phyloP scores from a whole-genome alignment of 2,113 vertebrate genomes.

The Picathartes gymnocephalus region DNA sequence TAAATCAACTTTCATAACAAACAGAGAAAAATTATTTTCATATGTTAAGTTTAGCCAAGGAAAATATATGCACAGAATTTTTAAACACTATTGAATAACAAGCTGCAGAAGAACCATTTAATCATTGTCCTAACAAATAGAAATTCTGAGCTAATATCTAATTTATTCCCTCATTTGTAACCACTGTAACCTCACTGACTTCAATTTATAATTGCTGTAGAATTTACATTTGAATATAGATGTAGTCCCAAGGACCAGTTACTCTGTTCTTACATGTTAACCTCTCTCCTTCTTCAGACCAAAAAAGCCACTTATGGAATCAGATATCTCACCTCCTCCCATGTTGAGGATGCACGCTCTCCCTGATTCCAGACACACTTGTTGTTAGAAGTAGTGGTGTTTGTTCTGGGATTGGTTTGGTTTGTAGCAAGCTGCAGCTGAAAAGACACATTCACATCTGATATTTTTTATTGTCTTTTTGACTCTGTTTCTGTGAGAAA shows the following conservation, averaged over 20 bases:
- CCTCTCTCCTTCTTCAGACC: background rate
- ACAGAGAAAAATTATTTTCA: background rate
- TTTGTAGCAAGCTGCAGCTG: background rate
- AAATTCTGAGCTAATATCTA: background rate
- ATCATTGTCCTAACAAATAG: background rate
- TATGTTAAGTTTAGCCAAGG: background rate
- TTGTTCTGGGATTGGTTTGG: background rate
- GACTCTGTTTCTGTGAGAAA: background rate
- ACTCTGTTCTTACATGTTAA: background rate
- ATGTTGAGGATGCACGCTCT: background rate
- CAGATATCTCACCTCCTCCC: background rate
- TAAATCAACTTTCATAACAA: conserved; percentile 9
- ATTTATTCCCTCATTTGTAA: background rate
- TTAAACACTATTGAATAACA: background rate
- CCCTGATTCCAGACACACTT: background rate
- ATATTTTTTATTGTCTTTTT: background rate
- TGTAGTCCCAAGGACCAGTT: background rate
- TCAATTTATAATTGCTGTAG: background rate
- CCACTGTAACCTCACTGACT: background rate
- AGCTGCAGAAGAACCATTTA: background rate
- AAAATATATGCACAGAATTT: background rate
- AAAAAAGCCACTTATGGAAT: background rate
- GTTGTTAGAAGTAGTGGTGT: background rate
- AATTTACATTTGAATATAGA: background rate
- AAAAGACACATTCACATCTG: background rate